These are phyloP conservation scores for Manis crassicaudata DNA, from an alignment of 2,797 vertebrate species.

Conservation along the genomic window DNA sequence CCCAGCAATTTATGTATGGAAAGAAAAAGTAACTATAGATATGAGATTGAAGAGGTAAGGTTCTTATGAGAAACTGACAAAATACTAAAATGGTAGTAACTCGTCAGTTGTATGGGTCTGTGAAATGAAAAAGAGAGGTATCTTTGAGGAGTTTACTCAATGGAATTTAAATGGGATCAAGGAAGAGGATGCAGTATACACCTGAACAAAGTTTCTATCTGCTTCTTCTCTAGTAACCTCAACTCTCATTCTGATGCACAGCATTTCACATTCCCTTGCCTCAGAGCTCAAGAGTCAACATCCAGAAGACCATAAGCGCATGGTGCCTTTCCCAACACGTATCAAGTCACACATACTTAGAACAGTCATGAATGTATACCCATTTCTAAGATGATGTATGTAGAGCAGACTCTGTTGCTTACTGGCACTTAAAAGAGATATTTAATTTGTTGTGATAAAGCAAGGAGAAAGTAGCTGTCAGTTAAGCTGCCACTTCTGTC, in stretches of 20 bases:
- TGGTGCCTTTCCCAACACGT: background rate
- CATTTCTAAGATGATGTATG: slow-evolving; percentile 61
- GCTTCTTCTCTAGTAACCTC: background rate
- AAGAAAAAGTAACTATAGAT: slow-evolving; percentile 37
- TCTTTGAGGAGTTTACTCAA: background rate
- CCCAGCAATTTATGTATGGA: slow-evolving; percentile 41
- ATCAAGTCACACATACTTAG: background rate
- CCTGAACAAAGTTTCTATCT: background rate
- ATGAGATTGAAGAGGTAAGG: background rate
- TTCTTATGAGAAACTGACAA: slow-evolving; percentile 34
- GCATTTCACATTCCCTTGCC: background rate
- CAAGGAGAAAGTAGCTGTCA: slow-evolving; percentile 91
- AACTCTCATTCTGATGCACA: background rate
- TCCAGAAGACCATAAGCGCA: background rate
- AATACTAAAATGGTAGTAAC: background rate
- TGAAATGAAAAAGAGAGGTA: background rate
- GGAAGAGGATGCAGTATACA: background rate
- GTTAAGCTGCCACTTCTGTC: slow-evolving; percentile 90
- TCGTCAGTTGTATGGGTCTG: background rate
- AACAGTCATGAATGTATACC: background rate
- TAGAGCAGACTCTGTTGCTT: slow-evolving; percentile 69
- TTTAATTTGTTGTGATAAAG: slow-evolving; percentile 91
- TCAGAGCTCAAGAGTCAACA: background rate
- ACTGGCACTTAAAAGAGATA: slow-evolving; percentile 87
- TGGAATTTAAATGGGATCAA: slow-evolving; percentile 26